Base-by-base conservation (phyloP, 35 echinoderm and acorn worm species). In the Anneissia japonica region DNA sequence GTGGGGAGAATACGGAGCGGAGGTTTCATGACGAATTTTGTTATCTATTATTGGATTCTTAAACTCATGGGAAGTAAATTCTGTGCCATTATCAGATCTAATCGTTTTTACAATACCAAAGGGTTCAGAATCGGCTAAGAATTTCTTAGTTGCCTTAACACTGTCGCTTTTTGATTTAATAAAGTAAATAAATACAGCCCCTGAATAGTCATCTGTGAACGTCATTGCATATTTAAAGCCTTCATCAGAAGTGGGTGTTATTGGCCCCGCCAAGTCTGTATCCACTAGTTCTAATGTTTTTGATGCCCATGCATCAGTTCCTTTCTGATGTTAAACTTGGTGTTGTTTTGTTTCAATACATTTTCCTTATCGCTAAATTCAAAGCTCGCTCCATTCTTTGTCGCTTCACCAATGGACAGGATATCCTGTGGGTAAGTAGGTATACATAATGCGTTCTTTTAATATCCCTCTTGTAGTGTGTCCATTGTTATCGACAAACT, bases 201-300 rank as follows among this genome's bases (percentile, higher is more conserved):
- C 90, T 10, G 84, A 86, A 37, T 76, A 91, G 56, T 91, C 84
- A 87, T 91, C 84, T 19, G 73, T 91, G 32, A 91, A 91, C 19
- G 39, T 45, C 3, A 77, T 74, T 0, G 90, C 90, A 80, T 87
- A 91, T 77, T 83, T 86, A 38, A 83, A 91, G 0, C 74, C 79
- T 35, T 87, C 79, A 40, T 82, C 82, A 37, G 90, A 34, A 75
- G 31, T 75, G 29, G 31, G n/a, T n/a, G n/a, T n/a, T n/a, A n/a
- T n/a, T n/a, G n/a, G n/a, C n/a, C n/a, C n/a, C n/a, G n/a, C n/a
- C n/a, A n/a, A n/a, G n/a, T n/a, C n/a, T n/a, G n/a, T n/a, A n/a
- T n/a, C n/a, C n/a, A n/a, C n/a, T n/a, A n/a, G n/a, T n/a, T n/a
- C n/a, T n/a, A n/a, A n/a, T n/a, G n/a, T n/a, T n/a, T n/a, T n/a